Conservation (phyloP, 1,140 invertebrate genomes). For the Drosophila obscura region DNA sequence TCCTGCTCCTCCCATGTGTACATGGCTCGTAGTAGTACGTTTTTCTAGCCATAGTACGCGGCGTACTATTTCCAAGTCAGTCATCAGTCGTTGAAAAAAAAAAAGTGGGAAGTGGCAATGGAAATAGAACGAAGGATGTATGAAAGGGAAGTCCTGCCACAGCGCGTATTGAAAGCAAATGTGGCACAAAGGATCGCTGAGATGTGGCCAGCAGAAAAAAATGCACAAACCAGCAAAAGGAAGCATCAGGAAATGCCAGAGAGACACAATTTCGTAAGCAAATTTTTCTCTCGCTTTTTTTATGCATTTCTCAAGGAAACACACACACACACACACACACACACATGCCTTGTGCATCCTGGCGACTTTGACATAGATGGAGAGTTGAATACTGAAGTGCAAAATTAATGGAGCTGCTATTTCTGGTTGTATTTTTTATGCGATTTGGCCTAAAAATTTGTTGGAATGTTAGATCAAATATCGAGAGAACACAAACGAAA, state of each 20-base stretch:
- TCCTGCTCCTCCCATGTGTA: too few relatives aligned
- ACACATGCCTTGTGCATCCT: not conserved
- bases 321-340: slow-evolving; percentile 1
- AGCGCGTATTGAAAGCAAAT: slow-evolving; percentile 43
- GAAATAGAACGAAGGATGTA: slow-evolving; percentile 36
- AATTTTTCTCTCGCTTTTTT: slow-evolving; percentile 3
- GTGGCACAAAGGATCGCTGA: slow-evolving; percentile 59
- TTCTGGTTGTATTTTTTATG: too few relatives aligned
- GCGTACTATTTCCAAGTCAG: slow-evolving; percentile 37
- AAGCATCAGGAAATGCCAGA: slow-evolving; percentile 8
- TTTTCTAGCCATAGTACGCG: slow-evolving; percentile 50
- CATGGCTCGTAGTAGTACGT: slow-evolving; percentile 42
- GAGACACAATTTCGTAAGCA: slow-evolving; percentile 23
- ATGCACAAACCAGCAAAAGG: slow-evolving; percentile 3
- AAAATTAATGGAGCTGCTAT: too few relatives aligned
- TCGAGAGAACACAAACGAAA: too few relatives aligned
- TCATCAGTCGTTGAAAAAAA: slow-evolving; percentile 31
- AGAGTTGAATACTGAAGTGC: too few relatives aligned
- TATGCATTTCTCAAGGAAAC: slow-evolving; percentile 6
- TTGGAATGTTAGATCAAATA: too few relatives aligned
- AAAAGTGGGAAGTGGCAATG: slow-evolving; percentile 18
- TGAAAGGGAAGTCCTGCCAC: slow-evolving; percentile 12
- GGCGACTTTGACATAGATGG: too few relatives aligned
- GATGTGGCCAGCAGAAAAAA: not conserved
- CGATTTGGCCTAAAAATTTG: too few relatives aligned